Conservation (phyloP, 2,113 vertebrate species). For the Isurus oxyrinchus region DNA sequence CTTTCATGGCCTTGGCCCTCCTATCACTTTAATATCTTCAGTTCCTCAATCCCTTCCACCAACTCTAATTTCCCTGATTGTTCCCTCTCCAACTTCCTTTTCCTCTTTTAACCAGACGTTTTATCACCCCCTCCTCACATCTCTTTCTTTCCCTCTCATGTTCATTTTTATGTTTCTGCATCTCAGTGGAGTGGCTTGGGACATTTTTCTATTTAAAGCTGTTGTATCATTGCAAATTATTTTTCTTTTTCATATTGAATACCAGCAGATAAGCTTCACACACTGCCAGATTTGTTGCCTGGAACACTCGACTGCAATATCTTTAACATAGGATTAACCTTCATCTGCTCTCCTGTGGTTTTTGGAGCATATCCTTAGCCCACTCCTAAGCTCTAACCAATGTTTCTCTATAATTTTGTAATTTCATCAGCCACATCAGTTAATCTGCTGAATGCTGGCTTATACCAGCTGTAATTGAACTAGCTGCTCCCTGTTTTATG, state of each 20-base stretch:
- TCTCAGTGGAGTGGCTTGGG: not conserved
- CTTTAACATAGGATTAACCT: too few relatives aligned
- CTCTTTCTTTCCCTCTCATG: too few relatives aligned
- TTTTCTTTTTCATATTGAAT: not conserved
- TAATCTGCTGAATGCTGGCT: not conserved
- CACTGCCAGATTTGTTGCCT: not conserved
- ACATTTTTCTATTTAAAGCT: not conserved
- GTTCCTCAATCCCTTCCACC: not conserved
- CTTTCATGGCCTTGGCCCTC: not conserved
- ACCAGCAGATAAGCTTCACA: not conserved
- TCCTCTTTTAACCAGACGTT: not conserved
- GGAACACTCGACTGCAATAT: not conserved
- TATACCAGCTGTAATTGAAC: not conserved
- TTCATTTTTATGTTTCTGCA: not conserved
- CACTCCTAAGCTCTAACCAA: not conserved
- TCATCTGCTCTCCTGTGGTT: not conserved
- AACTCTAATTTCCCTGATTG: not conserved
- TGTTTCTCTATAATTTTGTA: not conserved
- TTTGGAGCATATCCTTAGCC: not conserved
- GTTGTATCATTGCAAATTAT: not conserved
- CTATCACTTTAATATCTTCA: not conserved
- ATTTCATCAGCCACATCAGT: not conserved
- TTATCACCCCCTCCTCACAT: not conserved
- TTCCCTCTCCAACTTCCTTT: not conserved
- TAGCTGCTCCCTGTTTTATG: not conserved